Conservation (phyloP, 2,888 invertebrate genomes). For the Pelosia muscerda region DNA sequence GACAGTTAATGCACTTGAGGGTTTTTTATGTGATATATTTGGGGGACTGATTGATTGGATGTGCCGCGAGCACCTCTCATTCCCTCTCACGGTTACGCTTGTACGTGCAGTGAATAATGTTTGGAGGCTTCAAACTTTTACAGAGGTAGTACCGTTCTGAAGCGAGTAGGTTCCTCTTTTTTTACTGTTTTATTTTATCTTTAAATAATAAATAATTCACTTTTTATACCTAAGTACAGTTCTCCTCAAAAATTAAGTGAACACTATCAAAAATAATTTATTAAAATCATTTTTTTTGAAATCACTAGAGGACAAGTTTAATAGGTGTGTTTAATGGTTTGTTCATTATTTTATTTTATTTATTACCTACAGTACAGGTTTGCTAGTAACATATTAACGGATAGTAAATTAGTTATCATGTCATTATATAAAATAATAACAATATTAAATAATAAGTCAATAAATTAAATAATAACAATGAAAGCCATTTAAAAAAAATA, state of each 20-base stretch:
- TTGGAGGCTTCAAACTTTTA: background rate
- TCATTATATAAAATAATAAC: too few species aligned
- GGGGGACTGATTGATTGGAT: background rate
- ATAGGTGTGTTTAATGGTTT: background rate
- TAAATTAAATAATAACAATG: too few species aligned
- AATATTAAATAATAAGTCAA: too few species aligned
- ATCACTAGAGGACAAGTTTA: background rate
- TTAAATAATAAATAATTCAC: background rate
- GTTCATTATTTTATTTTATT: background rate
- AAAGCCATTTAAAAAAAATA: background rate
- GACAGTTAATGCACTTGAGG: slow-evolving; percentile 1
- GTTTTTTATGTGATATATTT: background rate
- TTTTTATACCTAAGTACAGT: background rate
- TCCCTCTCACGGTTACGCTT: background rate
- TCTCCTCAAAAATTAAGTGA: too few species aligned
- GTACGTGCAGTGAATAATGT: background rate
- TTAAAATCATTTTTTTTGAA: too few species aligned
- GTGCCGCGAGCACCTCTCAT: background rate
- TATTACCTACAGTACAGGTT: too few species aligned
- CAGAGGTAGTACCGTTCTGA: background rate
- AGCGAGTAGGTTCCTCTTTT: background rate
- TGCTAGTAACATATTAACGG: too few species aligned
- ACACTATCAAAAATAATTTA: too few species aligned
- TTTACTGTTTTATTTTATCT: background rate
- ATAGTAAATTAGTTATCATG: too few species aligned